These are phyloP conservation scores for Meiosimyza decipiens DNA, from an alignment of 2,888 invertebrate genomes.

Conservation along the genomic window DNA sequence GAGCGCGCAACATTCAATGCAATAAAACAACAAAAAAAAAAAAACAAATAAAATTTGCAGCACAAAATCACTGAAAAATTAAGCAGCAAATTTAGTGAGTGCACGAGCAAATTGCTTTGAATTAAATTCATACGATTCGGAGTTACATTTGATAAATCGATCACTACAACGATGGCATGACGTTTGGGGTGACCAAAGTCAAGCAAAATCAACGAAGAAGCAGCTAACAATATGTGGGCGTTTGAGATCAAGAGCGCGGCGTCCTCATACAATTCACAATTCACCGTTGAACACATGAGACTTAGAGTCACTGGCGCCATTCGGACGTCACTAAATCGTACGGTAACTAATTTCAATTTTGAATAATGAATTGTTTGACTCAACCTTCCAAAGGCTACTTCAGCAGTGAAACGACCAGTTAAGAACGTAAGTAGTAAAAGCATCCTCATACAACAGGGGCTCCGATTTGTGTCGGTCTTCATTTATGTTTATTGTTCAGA, in stretches of 20 bases:
- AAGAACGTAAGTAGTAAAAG: no score
- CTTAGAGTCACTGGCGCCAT: slow-evolving; percentile 50
- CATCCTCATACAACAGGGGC: not conserved
- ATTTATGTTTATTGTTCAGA: slow-evolving; percentile 28
- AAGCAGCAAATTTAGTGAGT: slow-evolving; percentile 13
- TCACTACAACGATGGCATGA: slow-evolving; percentile 28
- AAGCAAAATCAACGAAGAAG: not conserved
- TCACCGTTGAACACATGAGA: slow-evolving; percentile 20
- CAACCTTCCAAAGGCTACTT: not conserved
- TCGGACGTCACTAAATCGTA: slow-evolving; percentile 41
- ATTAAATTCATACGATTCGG: slow-evolving; percentile 34
- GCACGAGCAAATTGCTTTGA: slow-evolving; percentile 27
- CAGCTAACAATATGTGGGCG: slow-evolving; percentile 25
- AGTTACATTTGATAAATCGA: slow-evolving; percentile 56
- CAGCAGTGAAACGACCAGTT: no score
- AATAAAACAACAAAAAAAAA: not conserved
- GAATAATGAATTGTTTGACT: slow-evolving; percentile 60
- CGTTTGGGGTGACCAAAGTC: slow-evolving; percentile 2
- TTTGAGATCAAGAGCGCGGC: not conserved
- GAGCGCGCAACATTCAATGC: not conserved
- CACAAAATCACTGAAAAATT: not conserved
- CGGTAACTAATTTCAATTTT: slow-evolving; percentile 44
- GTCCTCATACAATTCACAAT: slow-evolving; percentile 5
- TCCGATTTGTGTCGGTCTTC: slow-evolving; percentile 51
- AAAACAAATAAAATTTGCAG: not conserved